Evolutionary conservation across 2,113 vertebrate species (phyloP).

Genomic region (Antechinus stuartii): DNA sequence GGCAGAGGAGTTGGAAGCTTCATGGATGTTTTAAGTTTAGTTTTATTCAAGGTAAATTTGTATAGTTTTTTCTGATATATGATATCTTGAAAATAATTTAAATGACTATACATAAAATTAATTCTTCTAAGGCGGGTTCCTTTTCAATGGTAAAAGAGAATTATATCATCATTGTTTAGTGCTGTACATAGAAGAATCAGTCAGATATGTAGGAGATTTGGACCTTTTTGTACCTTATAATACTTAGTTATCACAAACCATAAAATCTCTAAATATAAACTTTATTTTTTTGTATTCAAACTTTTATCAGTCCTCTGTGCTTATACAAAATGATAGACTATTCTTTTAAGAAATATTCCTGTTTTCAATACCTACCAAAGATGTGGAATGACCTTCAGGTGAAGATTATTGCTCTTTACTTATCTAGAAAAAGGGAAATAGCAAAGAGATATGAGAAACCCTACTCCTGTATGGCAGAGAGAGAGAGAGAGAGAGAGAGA

Average conservation of each 20-base stretch:
- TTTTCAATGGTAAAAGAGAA: background rate
- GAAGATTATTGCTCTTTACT: background rate
- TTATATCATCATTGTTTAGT: slow-evolving; percentile 30
- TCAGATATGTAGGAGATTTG: background rate
- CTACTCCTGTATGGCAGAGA: background rate
- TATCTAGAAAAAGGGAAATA: slow-evolving; percentile 30
- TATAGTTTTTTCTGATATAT: slow-evolving; percentile 7
- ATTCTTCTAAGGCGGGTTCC: background rate
- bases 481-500: no score
- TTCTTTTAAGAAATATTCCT: background rate
- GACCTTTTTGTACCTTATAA: background rate
- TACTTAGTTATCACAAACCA: background rate
- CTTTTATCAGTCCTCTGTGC: background rate
- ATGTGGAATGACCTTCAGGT: background rate
- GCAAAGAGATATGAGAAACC: background rate
- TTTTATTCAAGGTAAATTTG: background rate
- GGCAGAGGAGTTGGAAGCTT: background rate
- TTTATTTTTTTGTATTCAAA: background rate
- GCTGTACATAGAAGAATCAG: background rate
- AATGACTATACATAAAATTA: slow-evolving; percentile 26
- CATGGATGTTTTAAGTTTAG: background rate
- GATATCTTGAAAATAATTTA: background rate
- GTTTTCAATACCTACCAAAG: background rate
- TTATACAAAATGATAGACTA: background rate
- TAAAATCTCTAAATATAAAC: background rate